Conservation (phyloP, 2,113 vertebrate species). For the Antennarius striatus region DNA sequence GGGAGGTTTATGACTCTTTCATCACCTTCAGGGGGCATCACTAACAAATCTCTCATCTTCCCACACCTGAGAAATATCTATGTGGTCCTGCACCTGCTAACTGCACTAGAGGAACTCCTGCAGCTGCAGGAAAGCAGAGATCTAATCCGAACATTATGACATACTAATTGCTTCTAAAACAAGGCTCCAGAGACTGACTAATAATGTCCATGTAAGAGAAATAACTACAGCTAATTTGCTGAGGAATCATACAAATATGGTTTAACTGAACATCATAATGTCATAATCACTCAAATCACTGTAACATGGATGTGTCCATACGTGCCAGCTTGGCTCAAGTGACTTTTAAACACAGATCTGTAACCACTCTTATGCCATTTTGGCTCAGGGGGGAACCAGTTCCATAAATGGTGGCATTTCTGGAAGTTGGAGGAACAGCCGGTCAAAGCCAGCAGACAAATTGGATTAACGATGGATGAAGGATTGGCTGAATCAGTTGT, state of each 20-base stretch:
- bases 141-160: slow-evolving; percentile 12
- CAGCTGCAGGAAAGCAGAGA: slow-evolving; percentile 11
- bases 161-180: not conserved
- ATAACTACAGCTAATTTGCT: not conserved
- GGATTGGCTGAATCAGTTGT: too few species aligned
- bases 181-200: not conserved
- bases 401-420: slow-evolving; percentile 74
- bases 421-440: slow-evolving; percentile 71
- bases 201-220: not conserved
- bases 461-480: not conserved
- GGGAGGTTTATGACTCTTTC: not conserved
- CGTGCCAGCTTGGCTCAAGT: slow-evolving; percentile 76
- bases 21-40: slow-evolving; percentile 46
- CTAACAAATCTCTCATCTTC: slow-evolving; percentile 5
- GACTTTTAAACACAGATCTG: not conserved
- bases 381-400: slow-evolving; percentile 62
- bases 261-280: not conserved
- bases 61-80: slow-evolving; percentile 39
- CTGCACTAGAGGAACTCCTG: too few species aligned
- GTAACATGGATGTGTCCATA: not conserved
- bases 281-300: not conserved
- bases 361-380: slow-evolving; percentile 49
- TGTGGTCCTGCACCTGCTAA: slow-evolving; percentile 26
- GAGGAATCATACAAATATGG: not conserved
- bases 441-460: slow-evolving; percentile 15